phyloP scores from a whole-genome alignment of 2,888 invertebrate species.

The Abscondita cerata region DNA sequence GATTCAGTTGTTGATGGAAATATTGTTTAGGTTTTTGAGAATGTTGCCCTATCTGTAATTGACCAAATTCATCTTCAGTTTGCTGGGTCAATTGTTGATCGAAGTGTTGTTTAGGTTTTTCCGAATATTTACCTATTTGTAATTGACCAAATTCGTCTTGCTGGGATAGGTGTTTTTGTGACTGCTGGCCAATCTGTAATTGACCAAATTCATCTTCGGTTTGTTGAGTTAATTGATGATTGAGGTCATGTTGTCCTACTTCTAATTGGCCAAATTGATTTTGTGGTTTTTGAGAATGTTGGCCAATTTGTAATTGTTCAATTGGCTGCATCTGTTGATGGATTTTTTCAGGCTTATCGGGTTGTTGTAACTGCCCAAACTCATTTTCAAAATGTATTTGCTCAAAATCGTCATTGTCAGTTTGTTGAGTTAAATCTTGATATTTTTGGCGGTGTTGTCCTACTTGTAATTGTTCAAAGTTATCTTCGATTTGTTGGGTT shows the following conservation, averaged over 20 bases:
- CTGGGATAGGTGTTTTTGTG: constrained; percentile 46
- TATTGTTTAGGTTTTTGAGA: neutral
- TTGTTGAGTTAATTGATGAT: constrained; percentile 38
- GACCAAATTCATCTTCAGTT: constrained; percentile 2
- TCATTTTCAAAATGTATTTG: constrained; percentile 23
- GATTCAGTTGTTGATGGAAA: constrained; percentile 35
- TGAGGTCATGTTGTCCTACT: neutral
- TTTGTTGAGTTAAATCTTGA: constrained; percentile 25
- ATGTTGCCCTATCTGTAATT: constrained; percentile 27
- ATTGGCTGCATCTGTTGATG: constrained; percentile 40
- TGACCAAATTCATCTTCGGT: constrained; percentile 13
- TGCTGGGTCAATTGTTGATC: constrained; percentile 35
- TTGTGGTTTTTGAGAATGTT: constrained; percentile 40
- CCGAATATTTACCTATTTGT: constrained; percentile 7
- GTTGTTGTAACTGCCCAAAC: constrained; percentile 6
- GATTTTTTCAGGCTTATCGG: neutral
- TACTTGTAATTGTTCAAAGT: constrained; percentile 8
- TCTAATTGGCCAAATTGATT: constrained; percentile 22
- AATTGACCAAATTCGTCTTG: constrained; percentile 29
- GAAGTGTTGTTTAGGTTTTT: constrained; percentile 9
- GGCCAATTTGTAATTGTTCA: constrained; percentile 16
- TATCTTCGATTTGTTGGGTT: constrained; percentile 39
- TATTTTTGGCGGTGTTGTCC: constrained; percentile 26
- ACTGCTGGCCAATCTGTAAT: constrained; percentile 35
- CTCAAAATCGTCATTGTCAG: neutral